phyloP scores from a whole-genome alignment of 2,113 vertebrate species.

The Suricata suricatta region DNA sequence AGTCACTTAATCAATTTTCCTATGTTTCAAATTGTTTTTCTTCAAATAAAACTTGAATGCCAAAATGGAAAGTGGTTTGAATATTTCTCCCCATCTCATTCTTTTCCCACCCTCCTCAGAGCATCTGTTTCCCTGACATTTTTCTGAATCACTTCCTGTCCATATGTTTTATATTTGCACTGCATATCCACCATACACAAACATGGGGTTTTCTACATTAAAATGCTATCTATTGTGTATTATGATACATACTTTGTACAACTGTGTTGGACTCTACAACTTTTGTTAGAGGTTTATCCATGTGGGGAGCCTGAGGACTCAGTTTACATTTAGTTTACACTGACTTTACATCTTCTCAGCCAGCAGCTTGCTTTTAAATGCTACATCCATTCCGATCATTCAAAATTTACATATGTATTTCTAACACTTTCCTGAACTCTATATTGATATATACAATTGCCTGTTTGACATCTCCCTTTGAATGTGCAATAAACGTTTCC shows the following conservation, averaged over 20 bases:
- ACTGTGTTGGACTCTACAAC: neutral
- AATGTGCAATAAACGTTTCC: neutral
- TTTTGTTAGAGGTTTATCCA: neutral
- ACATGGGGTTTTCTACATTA: neutral
- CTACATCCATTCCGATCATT: neutral
- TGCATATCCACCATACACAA: neutral
- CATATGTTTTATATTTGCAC: neutral
- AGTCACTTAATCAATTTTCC: neutral
- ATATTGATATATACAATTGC: neutral
- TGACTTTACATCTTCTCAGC: neutral
- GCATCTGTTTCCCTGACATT: neutral
- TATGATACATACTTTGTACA: neutral
- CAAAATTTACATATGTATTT: neutral
- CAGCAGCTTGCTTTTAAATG: neutral
- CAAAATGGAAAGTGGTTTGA: neutral
- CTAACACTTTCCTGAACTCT: neutral
- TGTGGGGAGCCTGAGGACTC: neutral
- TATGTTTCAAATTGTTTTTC: conserved; percentile 1
- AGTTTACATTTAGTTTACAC: neutral
- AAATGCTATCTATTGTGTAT: neutral
- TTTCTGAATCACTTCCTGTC: neutral
- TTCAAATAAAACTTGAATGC: neutral
- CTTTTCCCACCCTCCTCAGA: neutral
- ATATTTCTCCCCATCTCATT: neutral
- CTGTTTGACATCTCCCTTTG: neutral